A percentile compares a stretch with the other conserved stretches of the same genome.
Evolutionary conservation across 2,113 vertebrate species (phyloP).

Genomic region (Podiceps cristatus): DNA sequence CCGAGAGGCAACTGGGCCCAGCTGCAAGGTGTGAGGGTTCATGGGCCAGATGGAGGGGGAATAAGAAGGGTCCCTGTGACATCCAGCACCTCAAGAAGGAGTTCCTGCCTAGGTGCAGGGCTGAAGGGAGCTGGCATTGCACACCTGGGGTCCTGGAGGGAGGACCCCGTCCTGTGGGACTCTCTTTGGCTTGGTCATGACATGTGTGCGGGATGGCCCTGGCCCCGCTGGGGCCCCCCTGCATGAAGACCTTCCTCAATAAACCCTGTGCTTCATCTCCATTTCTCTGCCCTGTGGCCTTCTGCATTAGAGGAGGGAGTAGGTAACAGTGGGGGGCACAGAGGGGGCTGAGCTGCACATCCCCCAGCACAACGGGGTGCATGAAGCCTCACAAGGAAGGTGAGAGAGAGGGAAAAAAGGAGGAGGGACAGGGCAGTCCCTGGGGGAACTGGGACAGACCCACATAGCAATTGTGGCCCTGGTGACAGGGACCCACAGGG

Average conservation of each 20-base stretch:
- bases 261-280: constrained; percentile 3
- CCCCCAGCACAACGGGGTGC: neutral
- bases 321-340: rapidly evolving
- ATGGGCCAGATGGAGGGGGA: neutral
- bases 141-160: neutral
- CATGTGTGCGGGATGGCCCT: neutral
- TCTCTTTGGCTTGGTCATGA: neutral
- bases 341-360: neutral
- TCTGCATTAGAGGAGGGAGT: rapidly evolving
- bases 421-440: neutral
- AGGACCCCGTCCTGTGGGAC: neutral
- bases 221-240: neutral
- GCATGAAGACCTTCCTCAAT: constrained; percentile 35
- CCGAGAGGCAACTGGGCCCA: rapidly evolving
- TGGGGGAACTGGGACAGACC: neutral
- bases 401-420: neutral
- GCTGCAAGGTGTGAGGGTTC: neutral
- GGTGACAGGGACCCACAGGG: neutral
- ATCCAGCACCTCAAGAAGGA: neutral
- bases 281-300: neutral
- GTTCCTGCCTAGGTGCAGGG: neutral
- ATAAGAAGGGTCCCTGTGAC: neutral
- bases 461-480: rapidly evolving
- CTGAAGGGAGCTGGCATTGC: rapidly evolving
- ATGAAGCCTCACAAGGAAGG: rapidly evolving